These are phyloP conservation scores for Cydia amplana DNA, from an alignment of 1,140 invertebrate species.

Conservation along the genomic window DNA sequence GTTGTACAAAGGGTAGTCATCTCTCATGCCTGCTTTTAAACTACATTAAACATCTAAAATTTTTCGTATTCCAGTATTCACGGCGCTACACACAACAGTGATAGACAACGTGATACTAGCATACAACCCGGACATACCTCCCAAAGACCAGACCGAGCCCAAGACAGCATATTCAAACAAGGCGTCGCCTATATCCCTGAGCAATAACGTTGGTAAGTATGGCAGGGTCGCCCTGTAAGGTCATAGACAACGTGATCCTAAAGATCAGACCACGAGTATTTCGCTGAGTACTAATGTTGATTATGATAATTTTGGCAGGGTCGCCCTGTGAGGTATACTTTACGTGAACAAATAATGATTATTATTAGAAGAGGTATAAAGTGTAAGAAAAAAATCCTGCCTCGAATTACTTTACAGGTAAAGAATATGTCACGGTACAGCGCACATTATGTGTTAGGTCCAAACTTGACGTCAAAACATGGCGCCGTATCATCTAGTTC, in stretches of 20 bases:
- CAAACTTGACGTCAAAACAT: too few relatives aligned
- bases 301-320: slow-evolving; percentile 31
- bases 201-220: slow-evolving; percentile 60
- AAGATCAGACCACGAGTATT: too few relatives aligned
- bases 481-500: too few relatives aligned
- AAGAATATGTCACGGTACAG: too few relatives aligned
- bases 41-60: too few relatives aligned
- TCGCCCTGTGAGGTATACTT: neutral
- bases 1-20: too few relatives aligned
- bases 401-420: too few relatives aligned
- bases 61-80: slow-evolving; percentile 84
- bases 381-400: too few relatives aligned
- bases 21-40: too few relatives aligned
- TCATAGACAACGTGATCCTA: slow-evolving; percentile 85
- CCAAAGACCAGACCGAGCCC: slow-evolving; percentile 49
- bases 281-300: slow-evolving; percentile 58
- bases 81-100: slow-evolving; percentile 81
- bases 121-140: slow-evolving; percentile 78
- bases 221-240: neutral
- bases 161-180: slow-evolving; percentile 48
- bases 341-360: too few relatives aligned
- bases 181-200: slow-evolving; percentile 62
- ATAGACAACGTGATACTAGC: slow-evolving; percentile 89
- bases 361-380: too few relatives aligned
- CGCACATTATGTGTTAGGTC: too few relatives aligned